Conservation (phyloP, 2,888 invertebrate species). For the Plemyria rubiginata region DNA sequence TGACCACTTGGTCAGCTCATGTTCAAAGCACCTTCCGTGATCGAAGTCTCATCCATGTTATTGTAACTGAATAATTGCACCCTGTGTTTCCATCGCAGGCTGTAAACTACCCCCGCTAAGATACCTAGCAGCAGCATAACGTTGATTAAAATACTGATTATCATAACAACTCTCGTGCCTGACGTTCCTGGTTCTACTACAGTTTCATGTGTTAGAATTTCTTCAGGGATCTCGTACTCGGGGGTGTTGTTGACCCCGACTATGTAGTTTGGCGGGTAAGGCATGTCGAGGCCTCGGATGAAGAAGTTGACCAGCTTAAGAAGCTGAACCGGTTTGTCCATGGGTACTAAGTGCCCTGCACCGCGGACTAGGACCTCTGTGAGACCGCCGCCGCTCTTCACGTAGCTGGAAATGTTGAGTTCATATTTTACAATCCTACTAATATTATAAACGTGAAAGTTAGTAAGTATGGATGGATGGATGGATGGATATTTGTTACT, state of each 20-base stretch:
- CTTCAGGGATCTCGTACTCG: slow-evolving; percentile 30
- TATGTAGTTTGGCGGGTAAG: slow-evolving; percentile 48
- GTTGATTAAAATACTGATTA: slow-evolving; percentile 63
- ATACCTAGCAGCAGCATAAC: slow-evolving; percentile 54
- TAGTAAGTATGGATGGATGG: no score
- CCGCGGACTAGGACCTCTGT: slow-evolving; percentile 84
- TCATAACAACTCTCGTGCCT: slow-evolving; percentile 48
- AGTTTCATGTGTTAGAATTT: background rate
- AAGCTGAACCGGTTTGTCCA: slow-evolving; percentile 84
- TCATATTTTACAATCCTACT: no score
- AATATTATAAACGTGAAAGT: no score
- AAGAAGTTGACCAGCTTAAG: slow-evolving; percentile 58
- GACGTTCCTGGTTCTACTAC: slow-evolving; percentile 15
- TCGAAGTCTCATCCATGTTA: slow-evolving; percentile 54
- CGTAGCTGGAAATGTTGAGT: slow-evolving; percentile 82
- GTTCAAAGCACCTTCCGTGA: slow-evolving; percentile 51
- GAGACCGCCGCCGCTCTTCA: slow-evolving; percentile 81
- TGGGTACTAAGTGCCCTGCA: slow-evolving; percentile 86
- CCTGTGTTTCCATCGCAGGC: slow-evolving; percentile 55
- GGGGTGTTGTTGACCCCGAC: slow-evolving; percentile 40
- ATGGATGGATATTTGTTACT: no score
- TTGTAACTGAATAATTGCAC: slow-evolving; percentile 56
- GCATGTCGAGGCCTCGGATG: slow-evolving; percentile 54
- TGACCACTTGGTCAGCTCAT: slow-evolving; percentile 46
- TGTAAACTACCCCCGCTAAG: slow-evolving; percentile 50